A percentile compares a stretch with the other conserved stretches of the same genome.
These are phyloP conservation scores for Ashinkailepas kermadecensis DNA, from an alignment of 2,888 invertebrate species.

Conservation along the genomic window DNA sequence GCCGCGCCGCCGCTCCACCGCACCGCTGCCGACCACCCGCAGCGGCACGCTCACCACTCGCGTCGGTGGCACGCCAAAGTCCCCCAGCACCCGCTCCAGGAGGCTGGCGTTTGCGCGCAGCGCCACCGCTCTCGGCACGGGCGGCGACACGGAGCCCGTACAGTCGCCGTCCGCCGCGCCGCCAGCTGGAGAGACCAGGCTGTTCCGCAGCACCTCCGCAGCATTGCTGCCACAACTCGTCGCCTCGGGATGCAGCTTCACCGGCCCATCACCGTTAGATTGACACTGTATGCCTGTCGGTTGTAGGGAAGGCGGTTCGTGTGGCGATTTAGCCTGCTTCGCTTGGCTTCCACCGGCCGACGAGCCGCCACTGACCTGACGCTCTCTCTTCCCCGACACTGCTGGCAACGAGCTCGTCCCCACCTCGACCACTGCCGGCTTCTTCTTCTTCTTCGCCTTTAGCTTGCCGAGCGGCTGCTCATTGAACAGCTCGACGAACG, in stretches of 20 bases:
- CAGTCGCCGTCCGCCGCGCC: neutral
- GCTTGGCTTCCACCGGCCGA: neutral
- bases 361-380: neutral
- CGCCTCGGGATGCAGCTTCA: too few relatives aligned
- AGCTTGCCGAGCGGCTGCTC: neutral
- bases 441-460: neutral
- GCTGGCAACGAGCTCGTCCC: neutral
- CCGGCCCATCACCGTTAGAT: too few relatives aligned
- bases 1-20: neutral
- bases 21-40: neutral
- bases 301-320: too few relatives aligned
- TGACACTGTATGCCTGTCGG: too few relatives aligned
- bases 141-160: neutral
- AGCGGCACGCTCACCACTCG: neutral
- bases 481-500: slow-evolving; percentile 28
- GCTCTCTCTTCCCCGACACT: neutral
- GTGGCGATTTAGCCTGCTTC: neutral
- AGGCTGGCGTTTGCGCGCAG: neutral
- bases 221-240: too few relatives aligned
- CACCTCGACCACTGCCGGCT: neutral
- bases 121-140: neutral
- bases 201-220: too few relatives aligned
- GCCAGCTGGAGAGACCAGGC: too few relatives aligned
- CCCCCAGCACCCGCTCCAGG: neutral
- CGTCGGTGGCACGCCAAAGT: neutral